These are phyloP conservation scores for Lerema accius DNA, from an alignment of 1,140 invertebrate species.

Conservation along the genomic window DNA sequence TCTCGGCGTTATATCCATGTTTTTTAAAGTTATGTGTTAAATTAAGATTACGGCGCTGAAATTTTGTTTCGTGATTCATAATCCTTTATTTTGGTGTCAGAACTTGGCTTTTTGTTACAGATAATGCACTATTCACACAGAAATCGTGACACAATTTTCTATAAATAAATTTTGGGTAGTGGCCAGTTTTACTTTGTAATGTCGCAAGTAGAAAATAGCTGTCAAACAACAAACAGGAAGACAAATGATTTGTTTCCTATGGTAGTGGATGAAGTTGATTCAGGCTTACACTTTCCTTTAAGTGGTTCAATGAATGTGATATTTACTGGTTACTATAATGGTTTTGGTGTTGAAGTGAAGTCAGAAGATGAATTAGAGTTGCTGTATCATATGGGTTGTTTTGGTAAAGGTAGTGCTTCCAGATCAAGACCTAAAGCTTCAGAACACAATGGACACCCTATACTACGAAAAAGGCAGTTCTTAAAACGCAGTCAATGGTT, in stretches of 20 bases:
- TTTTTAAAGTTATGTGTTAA: slow-evolving; percentile 38
- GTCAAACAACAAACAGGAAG: slow-evolving; percentile 67
- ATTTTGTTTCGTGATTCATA: slow-evolving; percentile 53
- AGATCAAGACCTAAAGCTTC: slow-evolving; percentile 83
- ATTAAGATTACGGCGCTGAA: slow-evolving; percentile 38
- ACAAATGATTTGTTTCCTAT: slow-evolving; percentile 58
- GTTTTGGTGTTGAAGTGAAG: slow-evolving; percentile 85
- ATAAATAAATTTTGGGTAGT: slow-evolving; percentile 75
- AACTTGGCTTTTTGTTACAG: slow-evolving; percentile 63
- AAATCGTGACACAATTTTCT: slow-evolving; percentile 67
- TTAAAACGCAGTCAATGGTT: slow-evolving; percentile 83
- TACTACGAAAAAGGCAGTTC: slow-evolving; percentile 84
- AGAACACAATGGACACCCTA: slow-evolving; percentile 61
- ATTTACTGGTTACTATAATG: slow-evolving; percentile 86
- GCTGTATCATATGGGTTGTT: slow-evolving; percentile 88
- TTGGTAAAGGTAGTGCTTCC: slow-evolving; percentile 88
- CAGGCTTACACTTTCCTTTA: slow-evolving; percentile 61
- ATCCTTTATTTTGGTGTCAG: slow-evolving; percentile 50
- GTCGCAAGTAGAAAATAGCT: slow-evolving; percentile 62
- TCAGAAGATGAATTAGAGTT: slow-evolving; percentile 84
- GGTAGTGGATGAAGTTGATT: slow-evolving; percentile 59
- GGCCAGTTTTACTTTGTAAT: slow-evolving; percentile 75
- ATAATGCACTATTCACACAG: slow-evolving; percentile 48
- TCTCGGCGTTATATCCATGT: slow-evolving; percentile 42
- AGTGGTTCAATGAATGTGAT: slow-evolving; percentile 72